Evolutionary conservation across 2,113 vertebrate genomes (phyloP).

Genomic region (Orientallactaga bullata): DNA sequence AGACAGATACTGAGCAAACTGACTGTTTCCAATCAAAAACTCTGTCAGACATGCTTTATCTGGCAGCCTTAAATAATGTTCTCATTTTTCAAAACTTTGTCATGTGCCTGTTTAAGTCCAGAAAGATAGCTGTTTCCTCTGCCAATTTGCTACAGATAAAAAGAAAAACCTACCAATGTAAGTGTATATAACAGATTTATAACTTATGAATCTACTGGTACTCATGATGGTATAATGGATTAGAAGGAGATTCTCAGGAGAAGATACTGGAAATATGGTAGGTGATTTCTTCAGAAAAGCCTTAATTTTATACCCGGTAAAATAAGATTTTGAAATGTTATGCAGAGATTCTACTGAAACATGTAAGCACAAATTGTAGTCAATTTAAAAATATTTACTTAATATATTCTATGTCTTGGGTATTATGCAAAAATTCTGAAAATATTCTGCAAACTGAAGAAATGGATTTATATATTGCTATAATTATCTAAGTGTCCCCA

Average conservation of each 20-base stretch:
- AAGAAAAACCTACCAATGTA: slow-evolving; percentile 35
- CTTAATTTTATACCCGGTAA: not conserved
- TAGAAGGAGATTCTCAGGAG: not conserved
- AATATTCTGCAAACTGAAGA: not conserved
- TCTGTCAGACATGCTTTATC: slow-evolving; percentile 59
- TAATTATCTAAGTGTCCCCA: slow-evolving; percentile 27
- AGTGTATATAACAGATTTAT: slow-evolving; percentile 46
- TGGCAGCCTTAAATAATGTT: slow-evolving; percentile 43
- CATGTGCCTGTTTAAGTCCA: not conserved
- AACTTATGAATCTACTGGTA: slow-evolving; percentile 65
- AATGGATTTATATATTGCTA: not conserved
- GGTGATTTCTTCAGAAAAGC: slow-evolving; percentile 13
- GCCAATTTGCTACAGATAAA: slow-evolving; percentile 41
- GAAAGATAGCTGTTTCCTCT: slow-evolving; percentile 16
- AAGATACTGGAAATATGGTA: not conserved
- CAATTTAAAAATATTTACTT: not conserved
- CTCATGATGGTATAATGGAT: slow-evolving; percentile 54
- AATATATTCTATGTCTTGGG: not conserved
- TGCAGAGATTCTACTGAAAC: not conserved
- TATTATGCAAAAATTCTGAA: slow-evolving; percentile 25
- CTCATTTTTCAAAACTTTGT: slow-evolving; percentile 62
- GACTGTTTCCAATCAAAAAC: slow-evolving; percentile 57
- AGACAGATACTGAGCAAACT: slow-evolving; percentile 19
- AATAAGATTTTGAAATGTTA: slow-evolving; percentile 27
- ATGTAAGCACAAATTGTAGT: slow-evolving; percentile 13